A percentile compares a stretch with the other conserved stretches of the same genome.
Conservation (phyloP, 2,888 invertebrate species). For the Ferdinandea cuprea region DNA sequence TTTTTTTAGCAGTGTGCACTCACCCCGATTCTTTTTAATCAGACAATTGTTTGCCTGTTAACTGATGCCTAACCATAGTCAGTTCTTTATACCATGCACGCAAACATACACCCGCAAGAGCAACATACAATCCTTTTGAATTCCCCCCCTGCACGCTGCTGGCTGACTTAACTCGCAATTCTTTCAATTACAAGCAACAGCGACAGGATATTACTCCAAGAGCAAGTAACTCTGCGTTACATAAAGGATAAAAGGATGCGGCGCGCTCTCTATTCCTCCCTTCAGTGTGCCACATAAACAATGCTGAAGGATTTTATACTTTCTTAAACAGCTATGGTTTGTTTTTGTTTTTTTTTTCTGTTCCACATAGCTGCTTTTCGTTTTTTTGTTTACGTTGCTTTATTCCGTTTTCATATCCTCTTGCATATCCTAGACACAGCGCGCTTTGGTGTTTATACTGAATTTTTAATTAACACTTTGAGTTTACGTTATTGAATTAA, state of each 20-base stretch:
- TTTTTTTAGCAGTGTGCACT: not conserved
- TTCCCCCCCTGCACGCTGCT: slow-evolving; percentile 4
- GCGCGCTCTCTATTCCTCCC: slow-evolving; percentile 1
- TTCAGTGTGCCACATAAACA: slow-evolving; percentile 30
- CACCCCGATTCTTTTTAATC: slow-evolving; percentile 45
- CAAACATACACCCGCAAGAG: slow-evolving; percentile 21
- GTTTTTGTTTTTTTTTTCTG: too few relatives aligned
- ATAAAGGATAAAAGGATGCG: slow-evolving; percentile 52
- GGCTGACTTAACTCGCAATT: slow-evolving; percentile 29
- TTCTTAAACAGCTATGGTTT: slow-evolving; percentile 58
- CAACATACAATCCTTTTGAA: slow-evolving; percentile 56
- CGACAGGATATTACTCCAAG: slow-evolving; percentile 41
- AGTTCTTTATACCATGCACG: slow-evolving; percentile 21
- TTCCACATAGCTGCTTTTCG: not conserved
- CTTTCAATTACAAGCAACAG: slow-evolving; percentile 53
- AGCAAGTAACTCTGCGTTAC: slow-evolving; percentile 29
- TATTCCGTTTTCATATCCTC: slow-evolving; percentile 27
- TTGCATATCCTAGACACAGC: slow-evolving; percentile 47
- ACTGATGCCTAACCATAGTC: slow-evolving; percentile 53
- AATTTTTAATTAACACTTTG: slow-evolving; percentile 73
- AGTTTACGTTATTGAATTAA: slow-evolving; percentile 66
- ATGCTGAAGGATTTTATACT: slow-evolving; percentile 50
- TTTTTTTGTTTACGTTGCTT: slow-evolving; percentile 6
- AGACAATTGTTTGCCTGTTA: slow-evolving; percentile 63
- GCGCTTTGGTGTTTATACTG: slow-evolving; percentile 57